Conservation (phyloP, 2,888 invertebrate species). For the Cheilosia grossa region DNA sequence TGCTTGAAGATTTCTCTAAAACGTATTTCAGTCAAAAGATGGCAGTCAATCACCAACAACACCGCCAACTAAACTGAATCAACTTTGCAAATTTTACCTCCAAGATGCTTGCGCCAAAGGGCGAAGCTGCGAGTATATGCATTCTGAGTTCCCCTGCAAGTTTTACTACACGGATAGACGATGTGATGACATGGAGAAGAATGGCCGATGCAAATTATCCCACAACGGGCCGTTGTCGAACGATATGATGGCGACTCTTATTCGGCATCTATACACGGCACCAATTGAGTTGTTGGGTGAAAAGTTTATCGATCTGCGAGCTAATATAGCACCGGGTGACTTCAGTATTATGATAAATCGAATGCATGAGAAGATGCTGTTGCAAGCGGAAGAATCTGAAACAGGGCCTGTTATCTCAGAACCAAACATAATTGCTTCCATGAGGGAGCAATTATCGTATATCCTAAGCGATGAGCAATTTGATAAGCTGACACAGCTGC, state of each 20-base stretch:
- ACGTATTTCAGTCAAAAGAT: conserved; percentile 15
- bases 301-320: conserved; percentile 31
- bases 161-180: conserved; percentile 58
- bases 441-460: conserved; percentile 39
- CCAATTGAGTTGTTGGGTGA: conserved; percentile 51
- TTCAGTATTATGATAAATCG: conserved; percentile 33
- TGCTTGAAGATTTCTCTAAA: background rate
- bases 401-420: background rate
- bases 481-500: conserved; percentile 28
- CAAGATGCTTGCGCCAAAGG: conserved; percentile 47
- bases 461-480: conserved; percentile 53
- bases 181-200: conserved; percentile 35
- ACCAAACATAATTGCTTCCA: background rate
- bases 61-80: conserved; percentile 35
- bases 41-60: conserved; percentile 5
- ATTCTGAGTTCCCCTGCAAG: conserved; percentile 67
- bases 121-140: conserved; percentile 60
- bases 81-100: conserved; percentile 64
- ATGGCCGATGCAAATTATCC: conserved; percentile 39
- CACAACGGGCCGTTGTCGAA: conserved; percentile 50
- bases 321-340: conserved; percentile 25
- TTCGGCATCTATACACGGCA: conserved; percentile 51
- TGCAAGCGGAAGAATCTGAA: background rate
- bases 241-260: conserved; percentile 38
- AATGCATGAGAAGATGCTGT: conserved; percentile 24